Percentiles rank a stretch among this genome's conserved stretches.
These are phyloP conservation scores for Helogale parvula DNA, from an alignment of 2,113 vertebrate species.

Conservation along the genomic window DNA sequence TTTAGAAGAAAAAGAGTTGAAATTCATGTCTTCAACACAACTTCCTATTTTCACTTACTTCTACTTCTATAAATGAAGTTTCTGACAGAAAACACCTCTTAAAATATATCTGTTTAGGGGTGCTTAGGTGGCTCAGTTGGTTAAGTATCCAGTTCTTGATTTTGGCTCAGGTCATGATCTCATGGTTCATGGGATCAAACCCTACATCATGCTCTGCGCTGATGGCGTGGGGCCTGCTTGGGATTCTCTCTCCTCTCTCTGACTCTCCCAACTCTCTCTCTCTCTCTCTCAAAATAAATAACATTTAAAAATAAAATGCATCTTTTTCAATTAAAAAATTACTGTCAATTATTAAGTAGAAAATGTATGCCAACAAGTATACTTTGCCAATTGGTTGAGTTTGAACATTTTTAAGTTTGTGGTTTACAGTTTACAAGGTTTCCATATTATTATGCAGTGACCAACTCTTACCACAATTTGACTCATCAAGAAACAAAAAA, in stretches of 20 bases:
- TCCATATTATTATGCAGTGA: neutral
- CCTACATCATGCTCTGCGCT: too few species aligned
- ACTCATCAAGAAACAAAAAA: neutral
- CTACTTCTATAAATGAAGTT: neutral
- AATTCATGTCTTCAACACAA: neutral
- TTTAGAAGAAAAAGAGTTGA: neutral
- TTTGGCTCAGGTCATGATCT: too few species aligned
- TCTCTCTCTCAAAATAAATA: too few species aligned
- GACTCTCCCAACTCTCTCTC: too few species aligned
- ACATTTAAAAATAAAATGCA: neutral
- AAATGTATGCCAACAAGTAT: neutral
- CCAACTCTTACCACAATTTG: neutral
- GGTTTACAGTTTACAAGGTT: neutral
- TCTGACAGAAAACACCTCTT: neutral
- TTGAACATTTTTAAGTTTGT: slow-evolving; percentile 42
- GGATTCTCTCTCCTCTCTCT: too few species aligned
- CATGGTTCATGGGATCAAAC: too few species aligned
- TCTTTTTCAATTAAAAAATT: neutral
- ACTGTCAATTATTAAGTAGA: neutral
- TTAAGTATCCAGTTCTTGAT: too few species aligned
- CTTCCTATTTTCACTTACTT: neutral
- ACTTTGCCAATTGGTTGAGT: neutral
- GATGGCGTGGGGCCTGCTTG: too few species aligned
- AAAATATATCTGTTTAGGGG: too few species aligned
- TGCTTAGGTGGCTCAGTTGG: too few species aligned